Evolutionary conservation across 2,888 invertebrate genomes (phyloP), one percentile per base, ranked within the genome.

Genomic region (Agriopis marginaria): DNA sequence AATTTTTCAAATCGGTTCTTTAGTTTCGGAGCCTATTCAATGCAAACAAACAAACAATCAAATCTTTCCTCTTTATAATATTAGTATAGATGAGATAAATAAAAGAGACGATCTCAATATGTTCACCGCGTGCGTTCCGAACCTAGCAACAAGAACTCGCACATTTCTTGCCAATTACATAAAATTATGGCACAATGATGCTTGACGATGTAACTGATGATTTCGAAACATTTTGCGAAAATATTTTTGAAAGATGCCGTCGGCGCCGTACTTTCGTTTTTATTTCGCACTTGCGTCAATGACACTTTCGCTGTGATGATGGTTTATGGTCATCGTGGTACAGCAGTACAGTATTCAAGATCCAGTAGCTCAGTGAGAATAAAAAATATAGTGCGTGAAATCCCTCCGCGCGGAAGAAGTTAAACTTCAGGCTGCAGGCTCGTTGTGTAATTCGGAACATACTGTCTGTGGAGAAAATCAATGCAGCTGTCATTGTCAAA

Each of bases 251-350:
- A 68, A 58, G 61, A 62, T 23, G 17, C 42, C 50, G 65, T 58
- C 55, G 53, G n/a, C 47, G 45, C 51, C 23, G 39, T 72, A 75
- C 76, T 76, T 76, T 76, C 76, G 65, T 68, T 76, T 76, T 76
- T 68, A 63, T 73, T 75, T 73, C 70, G 67, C 76, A 76, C 73
- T 73, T 74, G 74, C 76, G 74, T 63, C 70, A 68, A 72, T 64
- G 66, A 59, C 71, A 73, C 76, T 76, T 76, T 76, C 76, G 73
- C 76, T 66, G 23, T 23, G 49, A n/a, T 65, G 66, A 68, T 63
- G 60, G 50, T 55, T 70, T 64, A 70, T 63, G 61, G 54, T 55
- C 64, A 64, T 17, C 47, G 47, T n/a, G 44, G 23, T 14, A 40
- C 39, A 23, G 44, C 51, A 47, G 23, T 40, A 49, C 42, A 49